Conservation (phyloP, 2,113 vertebrate genomes). For the Clupea harengus region DNA sequence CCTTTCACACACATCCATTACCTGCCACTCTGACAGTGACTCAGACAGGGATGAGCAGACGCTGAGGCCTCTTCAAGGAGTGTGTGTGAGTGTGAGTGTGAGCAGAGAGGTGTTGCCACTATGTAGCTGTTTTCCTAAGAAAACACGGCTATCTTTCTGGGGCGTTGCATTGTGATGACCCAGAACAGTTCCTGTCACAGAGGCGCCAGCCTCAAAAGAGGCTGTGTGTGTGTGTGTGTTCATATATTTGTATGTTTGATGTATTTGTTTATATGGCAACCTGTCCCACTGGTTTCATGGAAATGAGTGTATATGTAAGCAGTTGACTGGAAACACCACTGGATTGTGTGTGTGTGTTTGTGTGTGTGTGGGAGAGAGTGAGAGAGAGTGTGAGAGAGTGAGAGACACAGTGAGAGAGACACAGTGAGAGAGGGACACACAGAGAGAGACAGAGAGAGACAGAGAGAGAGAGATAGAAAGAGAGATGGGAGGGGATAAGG, state of each 20-base stretch:
- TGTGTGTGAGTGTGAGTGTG: neutral
- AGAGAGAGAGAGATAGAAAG: neutral
- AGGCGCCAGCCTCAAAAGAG: too few relatives aligned
- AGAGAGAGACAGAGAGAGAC: constrained; percentile 50
- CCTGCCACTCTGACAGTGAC: neutral
- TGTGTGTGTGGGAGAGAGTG: neutral
- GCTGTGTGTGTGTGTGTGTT: neutral
- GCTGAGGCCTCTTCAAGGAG: too few relatives aligned
- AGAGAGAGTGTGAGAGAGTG: neutral
- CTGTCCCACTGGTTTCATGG: too few relatives aligned
- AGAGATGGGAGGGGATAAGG: constrained; percentile 25
- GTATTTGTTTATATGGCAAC: neutral
- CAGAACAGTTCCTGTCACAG: too few relatives aligned
- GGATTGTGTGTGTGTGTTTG: neutral
- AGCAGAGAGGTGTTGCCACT: too few relatives aligned
- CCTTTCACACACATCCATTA: constrained; percentile 40
- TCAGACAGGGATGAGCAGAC: too few relatives aligned
- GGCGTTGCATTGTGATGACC: too few relatives aligned
- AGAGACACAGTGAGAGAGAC: neutral
- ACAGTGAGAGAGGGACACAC: neutral
- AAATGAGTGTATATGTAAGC: too few relatives aligned
- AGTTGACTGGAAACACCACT: too few relatives aligned
- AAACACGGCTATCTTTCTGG: too few relatives aligned
- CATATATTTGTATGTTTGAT: neutral
- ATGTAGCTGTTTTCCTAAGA: too few relatives aligned